These are phyloP conservation scores for Cricetomys ansorgei DNA, from an alignment of 2,113 vertebrate species.

Conservation along the genomic window DNA sequence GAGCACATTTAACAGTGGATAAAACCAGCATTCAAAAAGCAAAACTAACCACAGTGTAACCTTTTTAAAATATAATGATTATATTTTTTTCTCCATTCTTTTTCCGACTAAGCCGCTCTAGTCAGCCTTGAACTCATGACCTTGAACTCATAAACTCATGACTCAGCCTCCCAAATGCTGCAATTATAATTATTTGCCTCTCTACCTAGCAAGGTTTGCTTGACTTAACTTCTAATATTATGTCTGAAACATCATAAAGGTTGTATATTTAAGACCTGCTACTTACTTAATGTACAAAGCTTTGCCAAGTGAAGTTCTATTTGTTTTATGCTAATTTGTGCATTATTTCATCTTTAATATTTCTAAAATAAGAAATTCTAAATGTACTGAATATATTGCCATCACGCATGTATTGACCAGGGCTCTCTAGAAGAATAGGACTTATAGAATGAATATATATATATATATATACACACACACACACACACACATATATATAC, in stretches of 20 bases:
- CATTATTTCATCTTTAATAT: constrained; percentile 57
- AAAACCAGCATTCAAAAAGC: constrained; percentile 77
- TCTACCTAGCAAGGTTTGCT: constrained; percentile 54
- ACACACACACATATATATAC: not conserved
- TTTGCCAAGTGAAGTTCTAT: constrained; percentile 66
- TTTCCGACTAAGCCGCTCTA: not conserved
- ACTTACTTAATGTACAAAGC: not conserved
- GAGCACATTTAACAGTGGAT: constrained; percentile 76
- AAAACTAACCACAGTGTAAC: constrained; percentile 53
- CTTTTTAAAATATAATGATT: constrained; percentile 78
- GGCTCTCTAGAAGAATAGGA: not conserved
- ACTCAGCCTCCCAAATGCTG: not conserved
- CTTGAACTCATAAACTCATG: not conserved
- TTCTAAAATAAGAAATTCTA: constrained; percentile 71
- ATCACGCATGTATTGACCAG: not conserved
- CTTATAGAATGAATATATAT: not conserved
- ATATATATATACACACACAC: rapidly evolving
- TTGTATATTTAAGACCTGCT: constrained; percentile 13
- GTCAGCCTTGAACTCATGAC: not conserved
- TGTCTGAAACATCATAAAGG: constrained; percentile 74
- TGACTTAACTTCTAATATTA: constrained; percentile 74
- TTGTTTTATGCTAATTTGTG: constrained; percentile 73
- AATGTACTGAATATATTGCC: constrained; percentile 65
- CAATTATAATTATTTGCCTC: not conserved
- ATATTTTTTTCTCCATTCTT: not conserved